Percentiles rank a stretch among this genome's conserved stretches.
Conservation (phyloP, 2,113 vertebrate species). For the Diphyllodes magnificus region DNA sequence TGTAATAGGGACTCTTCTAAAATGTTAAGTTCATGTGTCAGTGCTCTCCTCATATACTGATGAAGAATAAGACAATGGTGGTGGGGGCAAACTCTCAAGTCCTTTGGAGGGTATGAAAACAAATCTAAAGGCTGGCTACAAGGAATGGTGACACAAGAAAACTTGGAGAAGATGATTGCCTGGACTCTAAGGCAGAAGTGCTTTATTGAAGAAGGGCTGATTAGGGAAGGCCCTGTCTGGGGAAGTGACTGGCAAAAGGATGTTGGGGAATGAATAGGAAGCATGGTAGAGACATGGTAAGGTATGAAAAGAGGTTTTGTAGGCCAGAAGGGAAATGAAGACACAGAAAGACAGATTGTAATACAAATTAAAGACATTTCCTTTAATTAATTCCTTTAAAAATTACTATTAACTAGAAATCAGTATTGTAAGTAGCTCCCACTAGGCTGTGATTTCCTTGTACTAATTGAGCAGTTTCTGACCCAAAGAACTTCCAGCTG, state of each 20-base stretch:
- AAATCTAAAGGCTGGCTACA: not conserved
- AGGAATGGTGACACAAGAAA: not conserved
- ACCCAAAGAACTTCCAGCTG: not conserved
- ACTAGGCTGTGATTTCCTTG: not conserved
- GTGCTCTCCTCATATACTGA: not conserved
- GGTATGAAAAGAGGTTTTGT: not conserved
- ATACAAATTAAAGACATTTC: not conserved
- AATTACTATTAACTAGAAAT: constrained; percentile 1
- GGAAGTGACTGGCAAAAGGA: not conserved
- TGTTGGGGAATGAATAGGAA: not conserved
- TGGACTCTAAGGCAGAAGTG: not conserved
- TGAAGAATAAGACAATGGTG: not conserved
- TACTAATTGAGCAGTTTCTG: not conserved
- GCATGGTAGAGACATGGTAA: not conserved
- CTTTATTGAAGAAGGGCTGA: not conserved
- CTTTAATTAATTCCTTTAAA: constrained; percentile 3
- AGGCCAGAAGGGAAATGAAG: constrained; percentile 2
- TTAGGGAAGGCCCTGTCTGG: not conserved
- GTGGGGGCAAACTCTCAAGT: not conserved
- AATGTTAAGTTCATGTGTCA: not conserved
- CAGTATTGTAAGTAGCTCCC: not conserved
- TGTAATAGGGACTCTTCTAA: not conserved
- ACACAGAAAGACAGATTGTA: not conserved
- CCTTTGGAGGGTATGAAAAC: not conserved
- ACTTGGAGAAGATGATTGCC: not conserved